Evolutionary conservation across 1,140 invertebrate species (phyloP), one percentile per base, ranked within the genome.

Genomic region (Trichonephila clavata): DNA sequence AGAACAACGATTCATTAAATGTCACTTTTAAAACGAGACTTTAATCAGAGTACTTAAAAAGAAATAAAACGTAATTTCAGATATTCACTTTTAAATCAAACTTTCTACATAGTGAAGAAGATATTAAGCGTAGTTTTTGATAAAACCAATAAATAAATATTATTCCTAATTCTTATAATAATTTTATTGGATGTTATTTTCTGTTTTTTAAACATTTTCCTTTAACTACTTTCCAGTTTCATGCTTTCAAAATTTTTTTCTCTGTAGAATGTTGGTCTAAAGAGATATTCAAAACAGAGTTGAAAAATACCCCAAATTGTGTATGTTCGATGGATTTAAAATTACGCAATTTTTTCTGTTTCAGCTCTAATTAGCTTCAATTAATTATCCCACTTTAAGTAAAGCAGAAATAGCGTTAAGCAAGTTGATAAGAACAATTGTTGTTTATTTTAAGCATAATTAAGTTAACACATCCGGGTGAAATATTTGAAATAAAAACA

Each of bases 371-470:
- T 83, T 83, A 83, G 24, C 43, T n/a, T 21, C 81, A 59, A 83
- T 83, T 83, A 83, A 83, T 83, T 83, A 83, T 83, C 50, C 81
- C 43, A 50, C 8, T 83, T 83, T n/a, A 59, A 83, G 13, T 83
- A 83, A 83, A 83, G 8, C 21, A 50, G 80, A 83, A 83, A 83
- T 83, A 83, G 27, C 21, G 39, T 24, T 24, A 59, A 57, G 21
- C 24, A 57, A 27, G n/a, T 13, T 83, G 81, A 83, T 83, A 83
- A 83, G 81, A 57, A 57, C 81, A 83, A 57, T 57, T 81, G 20
- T 27, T 59, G 81, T 83, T 83, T 83, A n/a, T 27, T 59, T 83
- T 83, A 21, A 10, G 81, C 50, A 83, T 50, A 83, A 83, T 83
- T 83, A 83, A n/a, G 81, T 50, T n/a, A 21, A 24, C 43, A 57